Evolutionary conservation across 2,888 invertebrate species (phyloP), one percentile per base, ranked within the genome.

Genomic region (Uropetala carovei): DNA sequence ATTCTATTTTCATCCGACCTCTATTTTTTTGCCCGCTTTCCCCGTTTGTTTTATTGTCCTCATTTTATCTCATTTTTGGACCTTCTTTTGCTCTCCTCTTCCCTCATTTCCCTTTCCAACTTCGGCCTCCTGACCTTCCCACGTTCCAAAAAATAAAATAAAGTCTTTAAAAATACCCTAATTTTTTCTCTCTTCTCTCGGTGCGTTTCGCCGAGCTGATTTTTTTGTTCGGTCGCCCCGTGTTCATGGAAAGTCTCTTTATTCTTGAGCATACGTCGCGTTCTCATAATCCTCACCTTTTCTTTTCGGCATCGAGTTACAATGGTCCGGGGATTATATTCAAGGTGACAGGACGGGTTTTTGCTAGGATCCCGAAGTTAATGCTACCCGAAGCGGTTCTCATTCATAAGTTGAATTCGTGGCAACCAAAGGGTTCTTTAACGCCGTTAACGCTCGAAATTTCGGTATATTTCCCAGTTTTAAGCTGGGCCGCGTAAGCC

Each of bases 301-400:
- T 27, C 75, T 75, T 75, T 27, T 27, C n/a, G n/a, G 30, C 56
- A n/a, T 60, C 27, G 59, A 43, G 89, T 60, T n/a, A 89, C 64
- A 89, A 89, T 89, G 89, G 89, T 43, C 64, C 16, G 27, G 16
- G 89, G 89, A 89, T 89, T 89, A 89, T 64, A 89, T 64, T 68
- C 64, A 89, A 89, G 89, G 89, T 89, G 89, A 89, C 89, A 89
- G 89, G 18, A n/a, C 22, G 60, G 68, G 64, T 89, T 89, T 86
- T 89, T 68, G 60, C 89, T 64, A 11, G 27, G 86, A 60, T 60
- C 59, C 86, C 43, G 18, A 4, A 30, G 64, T 64, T 89, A 89
- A 89, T 89, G 60, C 89, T 59, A 27, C 30, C 86, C 86, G 27
- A 60, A 59, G 86, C 43, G 60, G 60, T 60, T n/a, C 68, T 89